These are phyloP conservation scores for Climacteris rufus DNA, from an alignment of 2,113 vertebrate genomes.

Conservation along the genomic window DNA sequence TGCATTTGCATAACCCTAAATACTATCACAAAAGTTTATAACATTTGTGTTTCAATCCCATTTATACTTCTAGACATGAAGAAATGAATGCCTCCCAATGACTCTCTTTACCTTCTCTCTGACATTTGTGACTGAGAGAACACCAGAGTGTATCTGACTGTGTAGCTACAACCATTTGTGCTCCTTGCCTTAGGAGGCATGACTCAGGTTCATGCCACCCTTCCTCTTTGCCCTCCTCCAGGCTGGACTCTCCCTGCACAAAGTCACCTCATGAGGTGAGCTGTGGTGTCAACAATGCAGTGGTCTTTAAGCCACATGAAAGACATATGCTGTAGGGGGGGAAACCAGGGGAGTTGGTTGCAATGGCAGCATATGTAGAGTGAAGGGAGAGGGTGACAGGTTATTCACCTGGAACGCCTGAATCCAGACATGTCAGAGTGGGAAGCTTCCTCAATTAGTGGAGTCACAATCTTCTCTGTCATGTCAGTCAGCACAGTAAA, in stretches of 20 bases:
- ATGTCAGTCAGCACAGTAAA: slow-evolving; percentile 96
- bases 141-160: not conserved
- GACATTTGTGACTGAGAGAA: not conserved
- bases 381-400: not conserved
- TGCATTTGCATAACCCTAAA: not conserved
- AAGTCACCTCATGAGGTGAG: not conserved
- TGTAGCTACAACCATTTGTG: not conserved
- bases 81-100: not conserved
- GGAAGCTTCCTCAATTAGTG: slow-evolving; percentile 87
- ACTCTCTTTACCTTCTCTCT: not conserved
- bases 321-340: fast-evolving
- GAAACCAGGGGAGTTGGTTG: fast-evolving
- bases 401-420: slow-evolving; percentile 85
- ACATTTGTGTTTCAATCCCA: not conserved
- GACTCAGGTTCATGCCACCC: not conserved
- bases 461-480: slow-evolving; percentile 93
- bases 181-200: not conserved
- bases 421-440: slow-evolving; percentile 79
- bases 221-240: not conserved
- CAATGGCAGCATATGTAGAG: not conserved
- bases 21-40: not conserved
- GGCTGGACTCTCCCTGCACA: not conserved
- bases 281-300: fast-evolving
- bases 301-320: not conserved
- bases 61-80: not conserved